phyloP scores from a whole-genome alignment of 2,797 vertebrate species.

The Lagorchestes hirsutus region DNA sequence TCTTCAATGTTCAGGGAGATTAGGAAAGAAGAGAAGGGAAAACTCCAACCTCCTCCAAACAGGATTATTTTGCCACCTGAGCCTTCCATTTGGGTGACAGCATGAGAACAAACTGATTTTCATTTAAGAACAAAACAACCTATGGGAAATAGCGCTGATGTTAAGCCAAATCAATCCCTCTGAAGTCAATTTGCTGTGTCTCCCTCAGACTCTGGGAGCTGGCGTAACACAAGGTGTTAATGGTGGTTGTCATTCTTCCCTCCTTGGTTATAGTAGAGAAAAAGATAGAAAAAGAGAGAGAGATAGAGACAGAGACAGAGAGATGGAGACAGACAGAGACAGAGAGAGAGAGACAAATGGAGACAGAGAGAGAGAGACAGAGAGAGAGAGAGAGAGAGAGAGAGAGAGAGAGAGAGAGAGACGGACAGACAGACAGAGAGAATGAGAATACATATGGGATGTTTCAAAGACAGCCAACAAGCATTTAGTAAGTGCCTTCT shows the following conservation, averaged over 20 bases:
- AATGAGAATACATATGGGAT: no score
- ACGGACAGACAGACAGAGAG: neutral
- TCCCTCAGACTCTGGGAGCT: neutral
- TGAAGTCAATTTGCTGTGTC: neutral
- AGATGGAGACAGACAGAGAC: neutral
- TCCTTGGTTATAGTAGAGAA: neutral
- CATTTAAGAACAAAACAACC: constrained; percentile 12
- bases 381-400: neutral
- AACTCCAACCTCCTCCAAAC: neutral
- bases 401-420: neutral
- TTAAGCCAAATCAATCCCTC: neutral
- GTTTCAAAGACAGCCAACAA: neutral
- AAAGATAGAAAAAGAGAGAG: neutral
- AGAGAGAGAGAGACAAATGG: neutral
- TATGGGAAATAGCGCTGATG: neutral
- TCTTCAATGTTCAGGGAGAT: neutral
- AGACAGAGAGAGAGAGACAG: neutral
- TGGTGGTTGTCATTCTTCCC: neutral
- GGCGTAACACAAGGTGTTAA: neutral
- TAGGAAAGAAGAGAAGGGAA: neutral
- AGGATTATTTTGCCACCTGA: neutral
- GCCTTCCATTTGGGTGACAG: neutral
- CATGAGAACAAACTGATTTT: constrained; percentile 35
- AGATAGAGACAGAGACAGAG: neutral
- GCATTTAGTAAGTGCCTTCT: neutral